Evolutionary conservation across 2,888 invertebrate genomes (phyloP).

Genomic region (Peribatodes rhomboidaria): DNA sequence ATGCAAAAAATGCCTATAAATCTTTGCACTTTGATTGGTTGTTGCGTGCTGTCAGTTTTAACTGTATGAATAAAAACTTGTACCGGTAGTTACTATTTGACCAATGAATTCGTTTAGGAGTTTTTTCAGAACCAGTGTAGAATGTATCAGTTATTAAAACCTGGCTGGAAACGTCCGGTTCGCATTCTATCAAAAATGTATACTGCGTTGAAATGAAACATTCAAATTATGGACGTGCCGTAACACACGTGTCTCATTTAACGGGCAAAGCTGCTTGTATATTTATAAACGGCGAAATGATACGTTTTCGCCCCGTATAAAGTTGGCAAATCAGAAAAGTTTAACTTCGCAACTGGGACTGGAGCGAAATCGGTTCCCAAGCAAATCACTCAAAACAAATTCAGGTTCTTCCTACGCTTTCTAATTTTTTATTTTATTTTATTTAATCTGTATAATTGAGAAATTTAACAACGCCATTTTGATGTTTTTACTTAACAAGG

Average conservation of each 20-base stretch:
- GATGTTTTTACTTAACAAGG: too few species aligned
- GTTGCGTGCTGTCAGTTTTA: neutral
- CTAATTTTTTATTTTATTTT: slow-evolving; percentile 43
- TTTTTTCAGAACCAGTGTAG: neutral
- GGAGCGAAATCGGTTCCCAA: slow-evolving; percentile 41
- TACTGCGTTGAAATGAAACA: slow-evolving; percentile 27
- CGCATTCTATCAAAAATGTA: slow-evolving; percentile 31
- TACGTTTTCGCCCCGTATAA: slow-evolving; percentile 16
- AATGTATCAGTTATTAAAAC: slow-evolving; percentile 3
- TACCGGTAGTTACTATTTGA: neutral
- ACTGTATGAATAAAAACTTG: neutral
- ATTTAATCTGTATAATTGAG: too few species aligned
- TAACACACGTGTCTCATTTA: slow-evolving; percentile 21
- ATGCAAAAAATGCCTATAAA: neutral
- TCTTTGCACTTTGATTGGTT: neutral
- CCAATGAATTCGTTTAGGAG: neutral
- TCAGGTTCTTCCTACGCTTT: slow-evolving; percentile 52
- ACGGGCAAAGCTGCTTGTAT: slow-evolving; percentile 7
- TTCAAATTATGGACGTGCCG: slow-evolving; percentile 26
- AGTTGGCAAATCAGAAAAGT: slow-evolving; percentile 22
- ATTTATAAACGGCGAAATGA: slow-evolving; percentile 18
- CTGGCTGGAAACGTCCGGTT: slow-evolving; percentile 7
- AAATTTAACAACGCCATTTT: too few species aligned
- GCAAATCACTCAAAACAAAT: slow-evolving; percentile 54
- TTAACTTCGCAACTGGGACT: slow-evolving; percentile 10